A percentile compares a stretch with the other conserved stretches of the same genome.
Evolutionary conservation across 2,888 invertebrate genomes (phyloP).

Genomic region (Lomographa bimaculata): DNA sequence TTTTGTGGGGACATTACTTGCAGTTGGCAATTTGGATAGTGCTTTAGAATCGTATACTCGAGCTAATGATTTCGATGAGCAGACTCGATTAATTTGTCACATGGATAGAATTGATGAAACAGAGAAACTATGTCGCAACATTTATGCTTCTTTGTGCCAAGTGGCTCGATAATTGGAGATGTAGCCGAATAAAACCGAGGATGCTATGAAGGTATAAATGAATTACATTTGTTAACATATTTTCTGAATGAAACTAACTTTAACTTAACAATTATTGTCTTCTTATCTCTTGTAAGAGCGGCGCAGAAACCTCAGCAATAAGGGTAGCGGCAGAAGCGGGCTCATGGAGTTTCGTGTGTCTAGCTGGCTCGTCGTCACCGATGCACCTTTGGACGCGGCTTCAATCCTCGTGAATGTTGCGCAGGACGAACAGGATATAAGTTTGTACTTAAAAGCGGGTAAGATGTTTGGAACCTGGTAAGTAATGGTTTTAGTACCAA

Average conservation of each 20-base stretch:
- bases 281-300: conserved; percentile 54
- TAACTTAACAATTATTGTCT: too few species aligned
- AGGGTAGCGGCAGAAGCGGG: conserved; percentile 88
- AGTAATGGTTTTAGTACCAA: too few species aligned
- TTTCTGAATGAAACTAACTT: too few species aligned
- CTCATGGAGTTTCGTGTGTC: conserved; percentile 95
- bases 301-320: conserved; percentile 77
- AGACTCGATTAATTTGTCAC: conserved; percentile 88
- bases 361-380: conserved; percentile 90
- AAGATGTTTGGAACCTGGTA: conserved; percentile 3
- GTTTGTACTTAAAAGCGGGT: conserved; percentile 97
- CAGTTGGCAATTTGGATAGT: conserved; percentile 96
- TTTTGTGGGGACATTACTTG: conserved; percentile 99
- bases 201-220: conserved; percentile 89
- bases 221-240: background rate
- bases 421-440: conserved; percentile 93
- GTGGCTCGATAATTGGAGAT: conserved; percentile 96
- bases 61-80: conserved; percentile 89
- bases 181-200: conserved; percentile 91
- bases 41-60: conserved; percentile 94
- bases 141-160: conserved; percentile 96
- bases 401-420: conserved; percentile 94
- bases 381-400: conserved; percentile 92
- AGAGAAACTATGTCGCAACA: conserved; percentile 89
- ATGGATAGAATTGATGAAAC: conserved; percentile 88